Base-by-base conservation (phyloP, 2,797 vertebrate species). In the Thripadectes ignobilis region DNA sequence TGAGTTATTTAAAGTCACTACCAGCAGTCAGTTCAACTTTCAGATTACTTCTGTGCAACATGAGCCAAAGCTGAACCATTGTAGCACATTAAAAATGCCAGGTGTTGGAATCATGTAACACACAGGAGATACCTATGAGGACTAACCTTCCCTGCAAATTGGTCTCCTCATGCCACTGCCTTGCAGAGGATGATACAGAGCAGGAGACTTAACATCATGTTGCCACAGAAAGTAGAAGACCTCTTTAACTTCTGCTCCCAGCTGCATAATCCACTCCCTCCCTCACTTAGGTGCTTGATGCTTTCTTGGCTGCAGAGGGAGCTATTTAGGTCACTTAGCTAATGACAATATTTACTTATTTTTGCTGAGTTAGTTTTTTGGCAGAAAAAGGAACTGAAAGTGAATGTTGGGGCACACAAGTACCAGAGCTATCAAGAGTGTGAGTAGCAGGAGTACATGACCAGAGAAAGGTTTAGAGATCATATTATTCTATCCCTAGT, bases 121-220 rank as follows among this genome's bases (percentile, higher is more conserved):
- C 2, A 32, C 14, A 30, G 10, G 43, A 46, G 43, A 13, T 32
- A 55, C 10, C 0, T 1, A 9, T 39, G 46, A 66, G 16, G 7
- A 41, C 20, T 38, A 65, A 65, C 36, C 39, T 39, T 59, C 41
- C 63, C 46, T 59, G 52, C 14, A 55, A 17, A 26, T 21, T 23
- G 39, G 41, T n/a, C 27, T 76, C 36, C 2, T 77, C 36, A 23
- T 1, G 6, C 18, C 45, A 65, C 19, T 36, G 52, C 65, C 39
- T 58, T 1, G 1, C 9, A 41, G 45, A 18, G 43, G 24, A 57
- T 45, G 12, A n/a, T 34, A n/a, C 0, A 75, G 10, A 86, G 57
- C 43, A 69, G 46, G 22, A 65, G 34, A 36, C 34, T 30, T 39
- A 38, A 45, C 17, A 63, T 30, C 43, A 10, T 27, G 38, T 5